Conservation (phyloP, 1,140 invertebrate genomes). For the Wiebesia pumilae region DNA sequence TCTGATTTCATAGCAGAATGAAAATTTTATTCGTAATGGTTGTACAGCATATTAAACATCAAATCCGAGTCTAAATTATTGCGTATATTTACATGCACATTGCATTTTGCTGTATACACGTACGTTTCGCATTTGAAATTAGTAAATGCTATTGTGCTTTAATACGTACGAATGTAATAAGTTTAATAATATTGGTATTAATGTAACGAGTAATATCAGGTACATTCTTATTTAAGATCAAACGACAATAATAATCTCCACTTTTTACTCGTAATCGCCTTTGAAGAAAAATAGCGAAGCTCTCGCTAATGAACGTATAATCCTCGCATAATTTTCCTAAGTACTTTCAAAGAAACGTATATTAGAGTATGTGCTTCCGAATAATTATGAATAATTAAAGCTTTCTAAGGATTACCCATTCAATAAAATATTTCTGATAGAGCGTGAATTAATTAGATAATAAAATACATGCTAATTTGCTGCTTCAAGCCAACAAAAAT, state of each 20-base stretch:
- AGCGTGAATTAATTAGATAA: not conserved
- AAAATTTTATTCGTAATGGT: too few species aligned
- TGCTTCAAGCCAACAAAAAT: too few species aligned
- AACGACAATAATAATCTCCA: not conserved
- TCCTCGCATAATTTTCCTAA: not conserved
- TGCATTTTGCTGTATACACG: too few species aligned
- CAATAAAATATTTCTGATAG: not conserved
- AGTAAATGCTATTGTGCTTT: too few species aligned
- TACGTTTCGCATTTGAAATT: too few species aligned
- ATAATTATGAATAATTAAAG: not conserved
- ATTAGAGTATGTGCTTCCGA: not conserved
- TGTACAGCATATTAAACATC: too few species aligned
- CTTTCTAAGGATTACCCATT: not conserved
- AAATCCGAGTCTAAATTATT: too few species aligned
- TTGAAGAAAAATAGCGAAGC: not conserved
- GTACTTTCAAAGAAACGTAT: not conserved
- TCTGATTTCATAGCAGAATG: too few species aligned
- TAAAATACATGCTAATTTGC: not conserved
- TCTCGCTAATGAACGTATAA: constrained; percentile 9
- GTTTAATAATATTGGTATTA: too few species aligned
- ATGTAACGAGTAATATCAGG: not conserved
- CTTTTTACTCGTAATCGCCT: not conserved
- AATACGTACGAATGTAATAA: too few species aligned
- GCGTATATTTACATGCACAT: too few species aligned
- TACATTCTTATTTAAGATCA: constrained; percentile 15